These are phyloP conservation scores for Nycticryphes semicollaris DNA, from an alignment of 2,113 vertebrate genomes.

Conservation along the genomic window DNA sequence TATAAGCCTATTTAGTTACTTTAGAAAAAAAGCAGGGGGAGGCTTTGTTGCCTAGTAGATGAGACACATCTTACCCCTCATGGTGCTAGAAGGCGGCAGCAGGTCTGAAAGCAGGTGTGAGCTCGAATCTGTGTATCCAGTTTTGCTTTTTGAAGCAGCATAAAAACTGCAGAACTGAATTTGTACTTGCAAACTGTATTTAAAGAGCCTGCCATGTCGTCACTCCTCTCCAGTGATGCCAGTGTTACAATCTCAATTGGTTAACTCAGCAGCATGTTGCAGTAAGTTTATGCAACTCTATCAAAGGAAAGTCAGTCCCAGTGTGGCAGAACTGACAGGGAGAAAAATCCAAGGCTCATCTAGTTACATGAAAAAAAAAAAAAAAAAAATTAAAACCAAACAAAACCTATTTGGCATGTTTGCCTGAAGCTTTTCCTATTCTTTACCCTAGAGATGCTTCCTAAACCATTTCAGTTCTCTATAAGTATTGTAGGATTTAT, in stretches of 20 bases:
- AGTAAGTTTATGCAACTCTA: neutral
- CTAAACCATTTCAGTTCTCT: neutral
- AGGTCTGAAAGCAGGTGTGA: neutral
- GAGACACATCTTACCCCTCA: neutral
- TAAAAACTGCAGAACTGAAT: neutral
- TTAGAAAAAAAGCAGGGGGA: neutral
- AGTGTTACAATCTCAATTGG: neutral
- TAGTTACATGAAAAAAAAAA: neutral
- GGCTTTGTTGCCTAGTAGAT: neutral
- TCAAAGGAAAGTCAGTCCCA: neutral
- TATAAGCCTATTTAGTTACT: neutral
- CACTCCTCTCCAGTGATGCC: neutral
- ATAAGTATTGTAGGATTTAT: neutral
- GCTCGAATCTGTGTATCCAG: neutral
- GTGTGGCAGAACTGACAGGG: neutral
- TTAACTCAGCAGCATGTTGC: neutral
- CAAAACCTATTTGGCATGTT: neutral
- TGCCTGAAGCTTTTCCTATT: neutral
- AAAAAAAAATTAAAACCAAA: no score
- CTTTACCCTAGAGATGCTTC: neutral
- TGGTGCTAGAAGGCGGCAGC: neutral
- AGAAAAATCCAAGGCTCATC: neutral
- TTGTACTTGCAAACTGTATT: neutral
- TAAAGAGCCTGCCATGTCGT: neutral
- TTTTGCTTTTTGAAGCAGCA: neutral